phyloP scores from a whole-genome alignment of 2,797 vertebrate genomes.

The Sandelia bainsii region DNA sequence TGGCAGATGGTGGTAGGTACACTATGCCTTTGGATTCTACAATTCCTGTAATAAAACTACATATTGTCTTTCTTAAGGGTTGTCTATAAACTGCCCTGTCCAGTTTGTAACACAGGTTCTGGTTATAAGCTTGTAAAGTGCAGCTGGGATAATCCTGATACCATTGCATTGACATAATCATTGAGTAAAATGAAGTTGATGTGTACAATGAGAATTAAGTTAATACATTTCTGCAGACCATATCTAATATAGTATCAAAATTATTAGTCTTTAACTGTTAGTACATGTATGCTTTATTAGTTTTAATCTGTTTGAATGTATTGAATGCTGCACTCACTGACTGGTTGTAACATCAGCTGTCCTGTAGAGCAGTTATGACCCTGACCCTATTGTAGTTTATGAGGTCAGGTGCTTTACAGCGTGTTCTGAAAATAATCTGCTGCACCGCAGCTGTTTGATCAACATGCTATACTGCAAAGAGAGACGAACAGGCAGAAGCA shows the following conservation, averaged over 20 bases:
- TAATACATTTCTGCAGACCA: not conserved
- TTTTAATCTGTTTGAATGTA: slow-evolving; percentile 59
- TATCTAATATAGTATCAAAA: not conserved
- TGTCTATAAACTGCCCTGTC: not conserved
- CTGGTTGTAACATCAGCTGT: slow-evolving; percentile 61
- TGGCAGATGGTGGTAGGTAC: too few relatives aligned
- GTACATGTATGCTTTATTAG: slow-evolving; percentile 17
- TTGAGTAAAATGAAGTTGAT: not conserved
- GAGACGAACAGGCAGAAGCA: slow-evolving; percentile 36
- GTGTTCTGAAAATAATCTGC: slow-evolving; percentile 76
- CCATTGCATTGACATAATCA: slow-evolving; percentile 21
- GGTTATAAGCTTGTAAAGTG: slow-evolving; percentile 16
- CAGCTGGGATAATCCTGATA: slow-evolving; percentile 20
- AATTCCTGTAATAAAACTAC: too few relatives aligned
- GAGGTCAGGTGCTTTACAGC: slow-evolving; percentile 78
- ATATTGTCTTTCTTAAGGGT: too few relatives aligned
- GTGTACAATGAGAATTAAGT: slow-evolving; percentile 16
- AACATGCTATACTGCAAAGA: slow-evolving; percentile 40
- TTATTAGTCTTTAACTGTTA: not conserved
- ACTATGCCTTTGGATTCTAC: too few relatives aligned
- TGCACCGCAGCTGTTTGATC: slow-evolving; percentile 73
- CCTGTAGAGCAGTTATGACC: slow-evolving; percentile 66
- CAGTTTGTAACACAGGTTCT: slow-evolving; percentile 16
- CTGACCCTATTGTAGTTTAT: slow-evolving; percentile 77
- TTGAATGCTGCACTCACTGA: slow-evolving; percentile 52